These are phyloP conservation scores for Malaclemys terrapin DNA, from an alignment of 2,113 vertebrate species.

Conservation along the genomic window DNA sequence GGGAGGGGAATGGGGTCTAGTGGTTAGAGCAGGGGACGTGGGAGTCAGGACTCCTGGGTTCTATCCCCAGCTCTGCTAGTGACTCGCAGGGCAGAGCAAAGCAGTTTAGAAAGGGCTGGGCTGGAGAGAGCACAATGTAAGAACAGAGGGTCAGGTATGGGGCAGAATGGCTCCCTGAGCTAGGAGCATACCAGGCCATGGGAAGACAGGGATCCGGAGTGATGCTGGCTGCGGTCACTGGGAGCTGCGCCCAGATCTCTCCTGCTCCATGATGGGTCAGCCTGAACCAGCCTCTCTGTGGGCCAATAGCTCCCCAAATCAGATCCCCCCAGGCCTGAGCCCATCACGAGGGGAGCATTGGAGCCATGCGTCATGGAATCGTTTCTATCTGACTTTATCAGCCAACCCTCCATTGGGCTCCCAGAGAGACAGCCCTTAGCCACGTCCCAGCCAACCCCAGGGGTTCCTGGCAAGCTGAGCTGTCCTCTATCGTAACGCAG, in stretches of 20 bases:
- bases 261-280: neutral
- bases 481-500: neutral
- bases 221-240: neutral
- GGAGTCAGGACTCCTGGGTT: neutral
- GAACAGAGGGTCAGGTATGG: neutral
- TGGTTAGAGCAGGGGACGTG: neutral
- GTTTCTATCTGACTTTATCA: neutral
- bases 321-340: neutral
- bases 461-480: neutral
- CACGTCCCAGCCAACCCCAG: neutral
- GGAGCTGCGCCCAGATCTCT: neutral
- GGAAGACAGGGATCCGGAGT: neutral
- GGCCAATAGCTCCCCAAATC: neutral
- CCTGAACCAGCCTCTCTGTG: neutral
- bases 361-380: neutral
- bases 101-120: neutral
- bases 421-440: neutral
- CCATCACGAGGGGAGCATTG: neutral
- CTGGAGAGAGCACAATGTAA: neutral
- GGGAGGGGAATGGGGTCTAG: neutral
- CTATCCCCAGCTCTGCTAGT: neutral
- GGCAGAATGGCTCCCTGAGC: neutral
- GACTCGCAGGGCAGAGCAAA: neutral
- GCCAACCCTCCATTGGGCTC: neutral
- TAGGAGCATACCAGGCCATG: neutral